These are phyloP conservation scores for Cepaea hortensis DNA, from an alignment of 2,888 invertebrate species.

Conservation along the genomic window DNA sequence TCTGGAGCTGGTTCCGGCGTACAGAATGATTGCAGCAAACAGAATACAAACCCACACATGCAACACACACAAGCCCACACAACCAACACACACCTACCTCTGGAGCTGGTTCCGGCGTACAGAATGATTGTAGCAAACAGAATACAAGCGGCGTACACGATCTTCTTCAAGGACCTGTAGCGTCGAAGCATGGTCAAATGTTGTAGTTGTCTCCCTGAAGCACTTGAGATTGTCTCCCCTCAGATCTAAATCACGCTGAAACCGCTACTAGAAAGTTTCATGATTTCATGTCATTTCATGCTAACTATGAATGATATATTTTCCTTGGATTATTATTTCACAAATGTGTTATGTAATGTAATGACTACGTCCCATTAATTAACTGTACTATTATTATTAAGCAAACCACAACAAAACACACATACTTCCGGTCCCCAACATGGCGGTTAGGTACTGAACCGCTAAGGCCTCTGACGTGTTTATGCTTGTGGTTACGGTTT, in stretches of 20 bases:
- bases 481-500: too few relatives aligned
- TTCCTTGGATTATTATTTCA: too few relatives aligned
- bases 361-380: too few relatives aligned
- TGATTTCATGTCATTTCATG: background rate
- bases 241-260: background rate
- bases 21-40: too few relatives aligned
- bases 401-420: too few relatives aligned
- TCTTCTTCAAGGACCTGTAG: conserved; percentile 41
- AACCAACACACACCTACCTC: conserved; percentile 16
- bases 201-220: background rate
- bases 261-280: background rate
- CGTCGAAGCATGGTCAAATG: conserved; percentile 31
- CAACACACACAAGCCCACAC: background rate
- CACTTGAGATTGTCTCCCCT: background rate
- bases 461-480: too few relatives aligned
- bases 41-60: too few relatives aligned
- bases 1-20: too few relatives aligned
- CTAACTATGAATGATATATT: background rate
- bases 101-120: conserved; percentile 39
- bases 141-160: conserved; percentile 44
- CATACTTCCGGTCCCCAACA: too few relatives aligned
- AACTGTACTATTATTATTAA: too few relatives aligned
- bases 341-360: too few relatives aligned
- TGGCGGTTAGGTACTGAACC: too few relatives aligned
- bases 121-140: conserved; percentile 44